Conservation (phyloP, 2,797 vertebrate genomes). For the Anguilla obscura region DNA sequence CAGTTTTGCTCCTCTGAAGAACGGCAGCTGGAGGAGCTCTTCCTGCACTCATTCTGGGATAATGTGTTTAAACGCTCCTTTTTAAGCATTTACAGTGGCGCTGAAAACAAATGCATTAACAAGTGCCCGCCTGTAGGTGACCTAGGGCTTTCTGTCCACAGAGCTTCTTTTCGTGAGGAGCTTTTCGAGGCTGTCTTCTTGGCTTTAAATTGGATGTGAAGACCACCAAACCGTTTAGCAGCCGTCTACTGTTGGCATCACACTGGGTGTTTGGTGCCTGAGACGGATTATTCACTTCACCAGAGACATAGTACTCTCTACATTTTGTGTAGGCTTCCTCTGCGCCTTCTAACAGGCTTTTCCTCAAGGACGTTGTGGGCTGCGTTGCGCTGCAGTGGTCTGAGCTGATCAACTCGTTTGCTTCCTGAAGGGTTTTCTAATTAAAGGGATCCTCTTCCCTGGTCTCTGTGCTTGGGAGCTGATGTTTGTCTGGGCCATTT, state of each 20-base stretch:
- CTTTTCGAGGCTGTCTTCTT: slow-evolving; percentile 46
- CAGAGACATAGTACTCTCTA: background rate
- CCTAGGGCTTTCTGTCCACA: slow-evolving; percentile 22
- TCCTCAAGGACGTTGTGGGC: background rate
- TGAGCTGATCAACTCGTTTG: slow-evolving; percentile 9
- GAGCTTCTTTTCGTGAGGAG: slow-evolving; percentile 44
- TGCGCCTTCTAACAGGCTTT: slow-evolving; percentile 4
- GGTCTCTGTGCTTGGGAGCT: slow-evolving; percentile 21
- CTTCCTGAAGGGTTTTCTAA: slow-evolving; percentile 24
- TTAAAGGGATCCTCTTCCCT: slow-evolving; percentile 19
- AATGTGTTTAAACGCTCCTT: background rate
- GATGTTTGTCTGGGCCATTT: slow-evolving; percentile 25
- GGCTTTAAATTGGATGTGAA: background rate
- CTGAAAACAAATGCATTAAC: background rate
- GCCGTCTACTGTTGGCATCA: background rate
- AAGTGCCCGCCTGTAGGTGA: slow-evolving; percentile 7
- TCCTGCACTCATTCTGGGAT: background rate
- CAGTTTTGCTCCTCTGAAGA: background rate
- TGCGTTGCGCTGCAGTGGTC: background rate
- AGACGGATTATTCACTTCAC: background rate
- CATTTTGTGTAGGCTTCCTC: background rate
- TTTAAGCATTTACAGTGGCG: background rate
- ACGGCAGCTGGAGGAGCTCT: background rate
- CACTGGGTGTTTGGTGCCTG: background rate
- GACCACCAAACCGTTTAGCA: background rate